These are phyloP conservation scores for Mechanitis mazaeus DNA, from an alignment of 2,888 invertebrate species.

Conservation along the genomic window DNA sequence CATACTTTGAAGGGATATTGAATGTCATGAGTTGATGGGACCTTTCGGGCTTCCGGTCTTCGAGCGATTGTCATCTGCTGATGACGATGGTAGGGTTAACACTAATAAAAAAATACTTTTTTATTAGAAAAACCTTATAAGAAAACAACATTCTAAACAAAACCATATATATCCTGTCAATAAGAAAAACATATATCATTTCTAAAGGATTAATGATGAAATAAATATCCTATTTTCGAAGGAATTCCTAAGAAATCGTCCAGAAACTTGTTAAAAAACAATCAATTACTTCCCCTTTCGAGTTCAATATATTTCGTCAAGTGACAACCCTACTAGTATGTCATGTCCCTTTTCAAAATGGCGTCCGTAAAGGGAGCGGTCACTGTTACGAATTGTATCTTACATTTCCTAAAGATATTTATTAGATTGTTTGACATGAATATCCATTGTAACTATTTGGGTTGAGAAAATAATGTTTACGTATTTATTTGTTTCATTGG, in stretches of 20 bases:
- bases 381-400: constrained; percentile 52
- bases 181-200: neutral
- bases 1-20: constrained; percentile 57
- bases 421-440: constrained; percentile 52
- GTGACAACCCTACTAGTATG: constrained; percentile 63
- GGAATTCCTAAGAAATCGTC: neutral
- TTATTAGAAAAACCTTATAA: neutral
- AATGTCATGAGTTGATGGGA: constrained; percentile 48
- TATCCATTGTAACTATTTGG: constrained; percentile 29
- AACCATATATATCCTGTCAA: neutral
- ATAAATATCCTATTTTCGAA: neutral
- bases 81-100: constrained; percentile 56
- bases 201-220: neutral
- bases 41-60: constrained; percentile 57
- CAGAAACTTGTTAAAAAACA: constrained; percentile 40
- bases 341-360: constrained; percentile 72
- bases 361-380: constrained; percentile 57
- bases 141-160: neutral
- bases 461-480: constrained; percentile 15
- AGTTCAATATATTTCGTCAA: constrained; percentile 49
- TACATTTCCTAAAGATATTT: constrained; percentile 52
- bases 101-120: neutral
- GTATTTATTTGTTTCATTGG: neutral
- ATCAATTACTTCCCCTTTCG: constrained; percentile 43
- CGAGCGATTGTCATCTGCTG: constrained; percentile 68